These are phyloP conservation scores for Drosophila yakuba DNA, from an alignment of 1,140 invertebrate genomes.

Conservation along the genomic window DNA sequence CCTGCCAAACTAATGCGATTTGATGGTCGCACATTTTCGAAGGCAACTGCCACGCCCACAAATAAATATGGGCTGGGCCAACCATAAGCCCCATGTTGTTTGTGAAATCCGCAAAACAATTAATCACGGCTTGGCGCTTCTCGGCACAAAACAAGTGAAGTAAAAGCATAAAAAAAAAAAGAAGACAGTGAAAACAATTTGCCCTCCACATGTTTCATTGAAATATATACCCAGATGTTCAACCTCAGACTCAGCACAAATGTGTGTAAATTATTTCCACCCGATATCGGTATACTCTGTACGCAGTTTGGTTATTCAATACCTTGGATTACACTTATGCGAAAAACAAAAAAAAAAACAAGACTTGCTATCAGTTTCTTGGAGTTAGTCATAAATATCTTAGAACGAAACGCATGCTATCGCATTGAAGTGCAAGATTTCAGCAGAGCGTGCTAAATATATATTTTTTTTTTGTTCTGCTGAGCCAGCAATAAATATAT, in stretches of 20 bases:
- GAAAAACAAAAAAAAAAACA: background rate
- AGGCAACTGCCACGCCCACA: constrained; percentile 16
- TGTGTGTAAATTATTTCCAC: background rate
- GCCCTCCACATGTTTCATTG: constrained; percentile 39
- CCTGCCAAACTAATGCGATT: constrained; percentile 40
- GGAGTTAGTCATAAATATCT: constrained; percentile 6
- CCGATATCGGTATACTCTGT: constrained; percentile 11
- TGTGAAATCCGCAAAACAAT: constrained; percentile 36
- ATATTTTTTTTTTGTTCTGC: background rate
- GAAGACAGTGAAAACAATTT: constrained; percentile 25
- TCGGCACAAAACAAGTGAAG: constrained; percentile 12
- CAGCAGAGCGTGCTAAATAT: constrained; percentile 5
- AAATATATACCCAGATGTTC: constrained; percentile 42
- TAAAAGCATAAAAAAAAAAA: background rate
- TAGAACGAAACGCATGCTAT: background rate
- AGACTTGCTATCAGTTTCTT: background rate
- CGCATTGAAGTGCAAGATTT: constrained; percentile 8
- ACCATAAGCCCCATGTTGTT: constrained; percentile 9
- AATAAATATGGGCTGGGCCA: background rate
- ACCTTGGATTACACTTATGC: constrained; percentile 4
- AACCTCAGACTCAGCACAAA: background rate
- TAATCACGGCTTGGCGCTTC: constrained; percentile 50
- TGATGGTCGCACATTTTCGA: constrained; percentile 18
- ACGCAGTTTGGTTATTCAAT: constrained; percentile 9
- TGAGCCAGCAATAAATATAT: background rate